These are phyloP conservation scores for Drosophila truncata DNA, from an alignment of 1,140 invertebrate species.

Conservation along the genomic window DNA sequence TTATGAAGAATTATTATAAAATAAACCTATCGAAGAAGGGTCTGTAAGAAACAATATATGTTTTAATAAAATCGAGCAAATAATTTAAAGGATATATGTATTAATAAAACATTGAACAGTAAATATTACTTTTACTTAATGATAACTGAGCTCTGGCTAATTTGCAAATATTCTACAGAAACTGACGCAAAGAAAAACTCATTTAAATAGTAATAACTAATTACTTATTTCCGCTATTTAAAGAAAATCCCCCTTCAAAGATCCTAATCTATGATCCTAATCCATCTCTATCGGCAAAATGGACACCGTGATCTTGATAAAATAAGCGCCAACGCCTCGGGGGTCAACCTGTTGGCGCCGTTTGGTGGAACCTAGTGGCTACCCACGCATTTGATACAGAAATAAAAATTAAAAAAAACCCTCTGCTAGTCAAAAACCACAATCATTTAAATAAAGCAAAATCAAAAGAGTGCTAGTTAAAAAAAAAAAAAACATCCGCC, in stretches of 20 bases:
- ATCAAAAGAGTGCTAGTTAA: conserved; percentile 35
- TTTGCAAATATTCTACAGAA: neutral
- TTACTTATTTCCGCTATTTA: neutral
- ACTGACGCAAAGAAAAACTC: neutral
- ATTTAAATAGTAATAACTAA: no score
- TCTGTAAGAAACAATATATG: no score
- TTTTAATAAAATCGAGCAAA: neutral
- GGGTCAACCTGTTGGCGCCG: conserved; percentile 53
- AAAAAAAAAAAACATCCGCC: neutral
- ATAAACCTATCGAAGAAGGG: neutral
- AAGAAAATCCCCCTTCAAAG: neutral
- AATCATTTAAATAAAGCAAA: conserved; percentile 54
- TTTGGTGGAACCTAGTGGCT: conserved; percentile 39
- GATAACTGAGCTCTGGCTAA: neutral
- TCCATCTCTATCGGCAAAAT: conserved; percentile 13
- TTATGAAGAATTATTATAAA: neutral
- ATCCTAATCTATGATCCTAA: conserved; percentile 21
- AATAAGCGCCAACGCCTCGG: conserved; percentile 34
- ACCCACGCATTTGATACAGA: conserved; percentile 43
- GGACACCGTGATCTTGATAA: conserved; percentile 16
- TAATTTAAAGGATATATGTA: neutral
- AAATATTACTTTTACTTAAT: neutral
- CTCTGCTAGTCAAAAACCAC: conserved; percentile 47
- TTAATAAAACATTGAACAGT: neutral
- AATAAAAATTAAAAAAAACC: conserved; percentile 16